Percentiles rank a stretch among this genome's conserved stretches.
Conservation (phyloP, 2,888 invertebrate genomes). For the Drosophila mimetica region DNA sequence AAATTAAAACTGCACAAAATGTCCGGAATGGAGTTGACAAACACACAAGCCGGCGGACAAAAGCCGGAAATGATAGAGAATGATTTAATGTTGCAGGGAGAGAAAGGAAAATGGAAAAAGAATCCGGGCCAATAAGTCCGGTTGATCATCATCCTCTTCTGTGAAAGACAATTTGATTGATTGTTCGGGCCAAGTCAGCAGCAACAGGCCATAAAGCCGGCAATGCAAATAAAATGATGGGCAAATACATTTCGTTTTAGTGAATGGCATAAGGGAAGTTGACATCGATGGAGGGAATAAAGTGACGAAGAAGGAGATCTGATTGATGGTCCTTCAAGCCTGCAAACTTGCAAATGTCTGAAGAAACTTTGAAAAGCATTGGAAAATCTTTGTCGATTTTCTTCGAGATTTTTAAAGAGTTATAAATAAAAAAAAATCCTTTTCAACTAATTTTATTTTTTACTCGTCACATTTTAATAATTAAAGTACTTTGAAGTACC, state of each 20-base stretch:
- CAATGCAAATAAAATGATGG: constrained; percentile 46
- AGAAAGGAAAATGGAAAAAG: neutral
- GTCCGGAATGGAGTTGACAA: constrained; percentile 45
- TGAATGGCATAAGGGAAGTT: constrained; percentile 34
- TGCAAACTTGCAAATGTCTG: constrained; percentile 1
- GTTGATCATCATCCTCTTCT: constrained; percentile 39
- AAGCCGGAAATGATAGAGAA: constrained; percentile 75
- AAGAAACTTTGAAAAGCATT: neutral
- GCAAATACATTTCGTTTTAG: constrained; percentile 39
- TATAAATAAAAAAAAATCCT: no score
- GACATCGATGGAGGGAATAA: constrained; percentile 20
- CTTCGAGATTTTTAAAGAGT: neutral
- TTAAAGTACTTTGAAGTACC: no score
- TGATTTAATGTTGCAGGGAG: constrained; percentile 71
- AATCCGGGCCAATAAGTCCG: constrained; percentile 34
- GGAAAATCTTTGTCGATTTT: neutral
- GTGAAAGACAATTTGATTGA: constrained; percentile 68
- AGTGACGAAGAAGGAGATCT: constrained; percentile 5
- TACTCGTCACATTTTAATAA: no score
- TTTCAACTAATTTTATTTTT: no score
- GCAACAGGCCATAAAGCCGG: constrained; percentile 34
- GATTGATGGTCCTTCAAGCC: constrained; percentile 38
- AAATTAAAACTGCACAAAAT: constrained; percentile 73
- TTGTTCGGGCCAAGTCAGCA: constrained; percentile 56
- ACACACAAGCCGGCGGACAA: constrained; percentile 52